Percentiles rank a stretch among this genome's conserved stretches.
Conservation (phyloP, 2,888 invertebrate genomes). For the Ametastegia equiseti region DNA sequence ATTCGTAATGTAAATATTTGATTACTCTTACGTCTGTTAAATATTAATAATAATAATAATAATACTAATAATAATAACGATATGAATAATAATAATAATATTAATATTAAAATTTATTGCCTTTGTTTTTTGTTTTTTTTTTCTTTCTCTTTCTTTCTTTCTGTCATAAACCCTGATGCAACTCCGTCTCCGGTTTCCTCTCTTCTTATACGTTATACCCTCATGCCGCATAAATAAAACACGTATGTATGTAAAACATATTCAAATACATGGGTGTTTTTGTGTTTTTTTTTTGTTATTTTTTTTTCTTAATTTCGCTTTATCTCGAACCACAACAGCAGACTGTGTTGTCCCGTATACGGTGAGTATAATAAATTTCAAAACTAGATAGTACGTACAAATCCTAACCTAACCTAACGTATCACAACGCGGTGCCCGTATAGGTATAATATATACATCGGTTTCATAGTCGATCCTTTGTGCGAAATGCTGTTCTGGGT, state of each 20-base stretch:
- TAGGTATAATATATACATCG: not conserved
- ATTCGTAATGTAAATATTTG: slow-evolving; percentile 63
- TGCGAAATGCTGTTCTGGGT: not conserved
- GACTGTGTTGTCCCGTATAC: not conserved
- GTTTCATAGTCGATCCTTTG: not conserved
- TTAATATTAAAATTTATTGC: slow-evolving; percentile 13
- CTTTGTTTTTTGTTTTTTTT: not conserved
- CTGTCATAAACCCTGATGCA: too few relatives aligned
- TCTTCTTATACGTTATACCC: too few relatives aligned
- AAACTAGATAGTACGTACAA: not conserved
- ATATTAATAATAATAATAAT: slow-evolving; percentile 50
- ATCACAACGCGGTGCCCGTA: not conserved
- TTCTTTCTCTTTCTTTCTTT: not conserved
- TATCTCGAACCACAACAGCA: not conserved
- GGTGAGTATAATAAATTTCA: too few relatives aligned
- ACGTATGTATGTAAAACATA: not conserved
- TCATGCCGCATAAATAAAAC: not conserved
- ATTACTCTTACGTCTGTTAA: slow-evolving; percentile 50
- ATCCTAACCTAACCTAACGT: not conserved
- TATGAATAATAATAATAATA: slow-evolving; percentile 19
- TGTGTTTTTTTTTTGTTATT: not conserved
- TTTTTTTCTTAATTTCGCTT: not conserved
- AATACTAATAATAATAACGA: not conserved
- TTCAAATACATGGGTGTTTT: not conserved
- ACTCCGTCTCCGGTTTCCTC: too few relatives aligned